A percentile compares a stretch with the other conserved stretches of the same genome.
phyloP scores from a whole-genome alignment of 2,797 vertebrate genomes.

The Poecile montanus region DNA sequence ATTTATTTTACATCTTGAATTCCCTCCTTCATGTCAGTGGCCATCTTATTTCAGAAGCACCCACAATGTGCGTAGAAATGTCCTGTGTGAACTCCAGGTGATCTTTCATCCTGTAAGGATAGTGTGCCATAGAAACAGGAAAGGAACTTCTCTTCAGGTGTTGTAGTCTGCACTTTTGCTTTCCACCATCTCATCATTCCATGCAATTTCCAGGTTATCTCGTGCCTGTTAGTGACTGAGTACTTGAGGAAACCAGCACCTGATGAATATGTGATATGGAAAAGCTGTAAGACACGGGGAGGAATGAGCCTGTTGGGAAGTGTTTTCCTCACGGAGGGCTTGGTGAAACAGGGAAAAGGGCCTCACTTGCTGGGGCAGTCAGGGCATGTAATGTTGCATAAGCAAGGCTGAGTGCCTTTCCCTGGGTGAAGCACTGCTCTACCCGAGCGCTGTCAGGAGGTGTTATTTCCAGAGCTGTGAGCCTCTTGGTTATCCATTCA shows the following conservation, averaged over 20 bases:
- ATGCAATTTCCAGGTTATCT: background rate
- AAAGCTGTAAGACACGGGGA: background rate
- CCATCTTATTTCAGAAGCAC: background rate
- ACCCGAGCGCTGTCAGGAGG: conserved; percentile 42
- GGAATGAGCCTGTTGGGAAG: background rate
- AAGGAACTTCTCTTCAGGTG: background rate
- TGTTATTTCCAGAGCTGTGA: conserved; percentile 63
- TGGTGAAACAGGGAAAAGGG: conserved; percentile 10
- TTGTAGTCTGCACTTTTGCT: background rate
- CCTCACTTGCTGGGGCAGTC: background rate
- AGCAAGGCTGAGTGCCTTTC: conserved; percentile 41
- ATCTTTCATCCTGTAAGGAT: background rate
- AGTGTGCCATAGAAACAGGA: background rate
- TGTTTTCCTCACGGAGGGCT: background rate
- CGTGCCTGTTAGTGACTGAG: background rate
- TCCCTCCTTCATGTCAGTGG: background rate
- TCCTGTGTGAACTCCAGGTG: background rate
- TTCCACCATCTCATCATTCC: background rate
- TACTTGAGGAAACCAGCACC: background rate
- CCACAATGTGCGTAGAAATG: background rate
- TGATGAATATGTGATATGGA: background rate
- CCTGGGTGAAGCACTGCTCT: conserved; percentile 3
- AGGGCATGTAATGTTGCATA: conserved; percentile 23
- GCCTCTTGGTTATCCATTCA: conserved; percentile 33
- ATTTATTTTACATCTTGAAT: background rate